Base-by-base conservation (phyloP, 1,140 invertebrate species). In the Contarinia nasturtii region DNA sequence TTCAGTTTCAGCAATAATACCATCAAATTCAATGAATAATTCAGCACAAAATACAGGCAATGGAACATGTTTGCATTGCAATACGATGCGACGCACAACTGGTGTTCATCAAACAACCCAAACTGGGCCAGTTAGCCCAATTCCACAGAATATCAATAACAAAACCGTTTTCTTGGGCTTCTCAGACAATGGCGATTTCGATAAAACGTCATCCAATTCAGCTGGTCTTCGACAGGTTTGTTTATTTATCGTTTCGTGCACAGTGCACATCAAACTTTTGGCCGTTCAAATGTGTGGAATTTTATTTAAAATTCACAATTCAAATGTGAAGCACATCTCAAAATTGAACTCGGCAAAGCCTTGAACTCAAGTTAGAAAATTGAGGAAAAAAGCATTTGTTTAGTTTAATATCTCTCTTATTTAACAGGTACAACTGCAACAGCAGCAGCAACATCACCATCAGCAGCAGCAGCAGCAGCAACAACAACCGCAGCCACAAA, bases 71-170 rank as follows among this genome's bases (percentile, higher is more conserved):
- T 42, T 63, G 15, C 61, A 64, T 46, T 64, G 61, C 44, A 63
- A 60, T 33, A 63, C 61, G 7, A 51, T 54, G 17, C 53, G 61
- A 1, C 56, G 61, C 0, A 64, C 61, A 7, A 62, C 61, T 4
- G 61, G 61, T 8, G 61, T 64, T 1, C 61, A 64, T 48, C 61
- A 64, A 44, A 63, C 61, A 10, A 64, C 61, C 2, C 61, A 64
- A 46, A 64, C 61, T 15, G 61, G 61, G 0, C 61, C 61, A 0
- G 60, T 63, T 11, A 64, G 61, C 20, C 61, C 61, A 4, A 54
- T 63, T 22, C 61, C 61, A 17, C 46, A 43, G 20, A 27, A 27
- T 27, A 27, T 27, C 40, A 44, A 17, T 15, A 38, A 20, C 15
- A 33, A 14, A 37, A 12, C n/a, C 21, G 34, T 14, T 48, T 34